These are phyloP conservation scores for Epinotia demarniana DNA, from an alignment of 2,888 invertebrate species.

Conservation along the genomic window DNA sequence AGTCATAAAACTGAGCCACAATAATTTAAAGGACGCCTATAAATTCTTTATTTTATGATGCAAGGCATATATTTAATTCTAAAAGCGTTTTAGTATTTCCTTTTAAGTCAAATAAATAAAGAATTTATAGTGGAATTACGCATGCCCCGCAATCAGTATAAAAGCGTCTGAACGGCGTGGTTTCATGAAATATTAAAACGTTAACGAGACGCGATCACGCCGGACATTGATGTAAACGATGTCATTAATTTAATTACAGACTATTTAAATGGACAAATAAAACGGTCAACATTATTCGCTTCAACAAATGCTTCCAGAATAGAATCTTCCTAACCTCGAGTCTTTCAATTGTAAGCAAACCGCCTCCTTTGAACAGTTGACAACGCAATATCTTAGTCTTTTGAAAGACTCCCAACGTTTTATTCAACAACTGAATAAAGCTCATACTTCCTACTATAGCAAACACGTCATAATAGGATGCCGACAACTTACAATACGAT, in stretches of 20 bases:
- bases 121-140: constrained; percentile 75
- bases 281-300: constrained; percentile 53
- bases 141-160: constrained; percentile 69
- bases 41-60: constrained; percentile 84
- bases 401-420: constrained; percentile 50
- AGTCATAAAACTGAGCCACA: constrained; percentile 81
- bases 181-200: constrained; percentile 60
- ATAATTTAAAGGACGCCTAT: constrained; percentile 83
- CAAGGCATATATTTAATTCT: constrained; percentile 81
- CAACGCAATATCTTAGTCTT: constrained; percentile 61
- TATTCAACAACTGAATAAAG: constrained; percentile 59
- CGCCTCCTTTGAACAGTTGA: constrained; percentile 63
- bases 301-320: constrained; percentile 48
- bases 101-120: constrained; percentile 75
- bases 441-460: constrained; percentile 68
- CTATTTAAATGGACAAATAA: constrained; percentile 54
- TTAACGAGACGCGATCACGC: constrained; percentile 64
- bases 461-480: constrained; percentile 67
- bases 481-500: constrained; percentile 64
- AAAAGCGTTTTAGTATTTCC: constrained; percentile 77
- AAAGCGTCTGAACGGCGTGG: constrained; percentile 60
- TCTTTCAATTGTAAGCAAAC: constrained; percentile 61
- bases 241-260: constrained; percentile 57
- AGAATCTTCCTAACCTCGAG: constrained; percentile 50
- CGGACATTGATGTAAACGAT: constrained; percentile 61